phyloP scores from a whole-genome alignment of 2,113 vertebrate species.

The Shinisaurus crocodilurus region DNA sequence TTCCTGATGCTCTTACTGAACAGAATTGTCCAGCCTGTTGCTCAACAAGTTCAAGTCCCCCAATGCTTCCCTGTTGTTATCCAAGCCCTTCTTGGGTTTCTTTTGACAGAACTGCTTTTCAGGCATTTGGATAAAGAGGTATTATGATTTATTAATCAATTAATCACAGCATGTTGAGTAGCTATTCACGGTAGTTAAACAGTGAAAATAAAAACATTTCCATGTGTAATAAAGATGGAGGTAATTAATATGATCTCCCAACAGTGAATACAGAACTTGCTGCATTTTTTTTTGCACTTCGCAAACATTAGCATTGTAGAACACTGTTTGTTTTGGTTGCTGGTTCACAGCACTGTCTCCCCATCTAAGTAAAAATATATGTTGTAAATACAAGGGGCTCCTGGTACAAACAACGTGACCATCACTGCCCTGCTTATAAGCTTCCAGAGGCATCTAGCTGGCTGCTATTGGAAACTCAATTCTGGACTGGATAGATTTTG shows the following conservation, averaged over 20 bases:
- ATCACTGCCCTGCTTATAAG: background rate
- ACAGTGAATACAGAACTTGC: background rate
- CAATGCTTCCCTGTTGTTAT: constrained; percentile 60
- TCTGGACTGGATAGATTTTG: background rate
- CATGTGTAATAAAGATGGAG: constrained; percentile 66
- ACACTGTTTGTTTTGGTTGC: constrained; percentile 24
- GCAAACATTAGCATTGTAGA: constrained; percentile 22
- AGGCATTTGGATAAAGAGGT: constrained; percentile 57
- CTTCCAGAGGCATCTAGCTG: background rate
- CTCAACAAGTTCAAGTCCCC: constrained; percentile 54
- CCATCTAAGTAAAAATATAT: background rate
- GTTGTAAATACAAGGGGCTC: background rate
- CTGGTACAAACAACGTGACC: background rate
- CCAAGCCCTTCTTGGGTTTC: constrained; percentile 60
- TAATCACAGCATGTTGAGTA: constrained; percentile 74
- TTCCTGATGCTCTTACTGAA: constrained; percentile 47
- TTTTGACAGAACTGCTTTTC: constrained; percentile 53
- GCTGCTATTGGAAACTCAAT: background rate
- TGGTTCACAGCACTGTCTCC: constrained; percentile 33
- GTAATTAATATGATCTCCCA: constrained; percentile 65
- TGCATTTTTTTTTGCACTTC: constrained; percentile 11
- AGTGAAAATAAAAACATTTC: constrained; percentile 74
- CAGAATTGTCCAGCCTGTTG: constrained; percentile 56
- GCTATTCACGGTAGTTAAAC: constrained; percentile 74
- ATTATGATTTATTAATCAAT: constrained; percentile 79